Base-by-base conservation (phyloP, 2,888 invertebrate genomes). In the Opisthograptis luteolata region DNA sequence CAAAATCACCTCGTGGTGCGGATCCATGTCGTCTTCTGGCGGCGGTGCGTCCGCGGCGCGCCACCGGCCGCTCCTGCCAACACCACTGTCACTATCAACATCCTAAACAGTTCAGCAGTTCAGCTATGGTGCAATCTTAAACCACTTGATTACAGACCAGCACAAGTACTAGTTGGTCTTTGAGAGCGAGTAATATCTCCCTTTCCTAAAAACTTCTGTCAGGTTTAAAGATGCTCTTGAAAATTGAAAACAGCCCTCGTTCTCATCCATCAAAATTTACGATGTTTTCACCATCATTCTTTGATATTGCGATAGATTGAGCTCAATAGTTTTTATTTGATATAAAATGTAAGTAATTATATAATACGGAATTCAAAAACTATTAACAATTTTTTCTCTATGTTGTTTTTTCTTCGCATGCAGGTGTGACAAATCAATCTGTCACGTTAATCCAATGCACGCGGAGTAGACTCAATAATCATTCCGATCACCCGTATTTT, bases 1-100 rank as follows among this genome's bases (percentile, higher is more conserved):
- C 89, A 88, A 89, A 89, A 87, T 91, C 91, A 91, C 91, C 91
- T 91, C 89, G 78, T 81, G 84, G 68, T 84, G 84, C 69, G 84
- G 84, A 64, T 88, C 87, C 85, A 84, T 63, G 66, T 84, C 84
- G 73, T 87, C 89, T 60, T 89, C 89, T 60, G 79, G 76, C 62
- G 81, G 80, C 70, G 81, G 82, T 70, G 83, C 82, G 76, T 85
- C 86, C 63, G 81, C 74, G 67, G 87, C 81, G 88, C 89, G 86
- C 70, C 82, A 74, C 70, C 87, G 83, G 73, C 85, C 86, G 86
- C 87, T 87, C 86, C 90, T 87, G 87, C 76, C 86, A 84, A 85
- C 76, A 83, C 70, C 78, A 76, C 72, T 66, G 75, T 84, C 83
- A 82, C 71, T 66, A 66, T 62, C 58, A 61, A 60, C 62, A 60